A percentile compares a stretch with the other conserved stretches of the same genome.
Conservation (phyloP, 1,140 invertebrate genomes). For the Camponotus pennsylvanicus region DNA sequence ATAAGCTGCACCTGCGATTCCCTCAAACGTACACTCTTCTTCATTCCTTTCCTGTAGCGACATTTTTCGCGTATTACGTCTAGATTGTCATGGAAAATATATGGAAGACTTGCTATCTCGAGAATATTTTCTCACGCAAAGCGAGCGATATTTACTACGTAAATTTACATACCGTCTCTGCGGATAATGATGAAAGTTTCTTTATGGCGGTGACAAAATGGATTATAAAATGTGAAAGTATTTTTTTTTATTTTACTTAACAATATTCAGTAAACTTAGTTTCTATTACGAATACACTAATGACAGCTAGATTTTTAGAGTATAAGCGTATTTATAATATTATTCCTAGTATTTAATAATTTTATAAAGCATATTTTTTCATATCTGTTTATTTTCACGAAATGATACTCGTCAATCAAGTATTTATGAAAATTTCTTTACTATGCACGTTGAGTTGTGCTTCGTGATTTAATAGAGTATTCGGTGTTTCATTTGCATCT, state of each 20-base stretch:
- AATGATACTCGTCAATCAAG: too few relatives aligned
- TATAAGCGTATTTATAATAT: too few relatives aligned
- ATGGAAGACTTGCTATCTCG: not conserved
- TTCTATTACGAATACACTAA: too few relatives aligned
- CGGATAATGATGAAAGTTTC: not conserved
- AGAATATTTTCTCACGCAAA: slow-evolving; percentile 26
- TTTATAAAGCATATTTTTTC: too few relatives aligned
- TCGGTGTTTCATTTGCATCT: slow-evolving; percentile 41
- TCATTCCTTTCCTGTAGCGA: not conserved
- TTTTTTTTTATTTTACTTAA: too few relatives aligned
- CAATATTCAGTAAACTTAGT: too few relatives aligned
- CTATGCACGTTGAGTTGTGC: not conserved
- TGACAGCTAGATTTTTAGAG: too few relatives aligned
- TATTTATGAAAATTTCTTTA: slow-evolving; percentile 9
- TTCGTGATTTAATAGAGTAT: slow-evolving; percentile 30
- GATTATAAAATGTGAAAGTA: too few relatives aligned
- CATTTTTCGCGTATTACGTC: slow-evolving; percentile 12
- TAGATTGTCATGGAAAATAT: slow-evolving; percentile 27
- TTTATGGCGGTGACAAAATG: not conserved
- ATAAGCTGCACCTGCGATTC: slow-evolving; percentile 24
- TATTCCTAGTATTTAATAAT: too few relatives aligned
- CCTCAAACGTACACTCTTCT: not conserved
- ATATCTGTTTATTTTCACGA: too few relatives aligned
- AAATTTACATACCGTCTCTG: not conserved
- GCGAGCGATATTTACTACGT: not conserved